A percentile compares a stretch with the other conserved stretches of the same genome.
Evolutionary conservation across 2,113 vertebrate species (phyloP).

Genomic region (Diglossa brunneiventris): DNA sequence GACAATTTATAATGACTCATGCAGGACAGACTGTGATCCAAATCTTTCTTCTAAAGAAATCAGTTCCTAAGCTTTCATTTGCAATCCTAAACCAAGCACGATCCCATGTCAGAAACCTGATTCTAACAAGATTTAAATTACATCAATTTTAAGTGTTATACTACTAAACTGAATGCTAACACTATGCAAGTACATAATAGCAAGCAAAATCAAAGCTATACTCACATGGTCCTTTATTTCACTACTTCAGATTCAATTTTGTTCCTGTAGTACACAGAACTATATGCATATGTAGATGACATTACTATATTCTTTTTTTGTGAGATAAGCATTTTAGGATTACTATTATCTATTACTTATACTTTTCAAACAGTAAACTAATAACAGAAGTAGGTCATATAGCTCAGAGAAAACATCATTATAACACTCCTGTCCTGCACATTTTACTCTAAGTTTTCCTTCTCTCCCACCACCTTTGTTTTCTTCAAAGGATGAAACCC

Average conservation of each 20-base stretch:
- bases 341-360: not conserved
- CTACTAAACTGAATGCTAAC: not conserved
- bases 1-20: conserved; percentile 26
- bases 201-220: not conserved
- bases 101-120: not conserved
- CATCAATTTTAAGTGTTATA: not conserved
- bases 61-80: not conserved
- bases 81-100: not conserved
- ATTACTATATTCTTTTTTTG: not conserved
- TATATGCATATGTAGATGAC: not conserved
- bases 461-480: not conserved
- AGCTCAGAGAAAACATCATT: not conserved
- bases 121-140: not conserved
- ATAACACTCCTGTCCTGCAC: not conserved
- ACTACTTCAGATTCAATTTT: not conserved
- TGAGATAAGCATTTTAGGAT: not conserved
- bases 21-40: not conserved
- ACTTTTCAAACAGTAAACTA: not conserved
- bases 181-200: not conserved
- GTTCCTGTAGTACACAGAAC: not conserved
- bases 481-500: not conserved
- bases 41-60: conserved; percentile 11
- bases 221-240: not conserved
- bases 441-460: not conserved
- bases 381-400: not conserved